Evolutionary conservation across 2,888 invertebrate genomes (phyloP).

Genomic region (Lasioglossum oenotherae): DNA sequence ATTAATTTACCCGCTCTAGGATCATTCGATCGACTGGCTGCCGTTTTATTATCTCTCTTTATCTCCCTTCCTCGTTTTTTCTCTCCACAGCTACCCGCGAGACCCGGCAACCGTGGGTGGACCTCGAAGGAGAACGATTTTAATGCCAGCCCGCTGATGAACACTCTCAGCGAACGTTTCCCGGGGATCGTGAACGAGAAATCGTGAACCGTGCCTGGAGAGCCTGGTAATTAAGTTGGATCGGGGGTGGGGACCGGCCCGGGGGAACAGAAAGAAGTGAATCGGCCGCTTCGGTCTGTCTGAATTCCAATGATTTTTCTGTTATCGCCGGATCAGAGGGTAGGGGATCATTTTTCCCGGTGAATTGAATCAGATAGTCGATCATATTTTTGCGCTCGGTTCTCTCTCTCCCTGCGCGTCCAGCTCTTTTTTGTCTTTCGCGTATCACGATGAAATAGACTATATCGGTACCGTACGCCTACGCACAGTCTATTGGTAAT

Average conservation of each 20-base stretch:
- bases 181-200: conserved; percentile 34
- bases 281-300: conserved; percentile 14
- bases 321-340: conserved; percentile 12
- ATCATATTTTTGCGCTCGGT: background rate
- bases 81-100: background rate
- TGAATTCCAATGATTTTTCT: conserved; percentile 25
- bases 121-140: conserved; percentile 24
- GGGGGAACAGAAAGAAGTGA: background rate
- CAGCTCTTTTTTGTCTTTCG: background rate
- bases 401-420: background rate
- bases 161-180: conserved; percentile 25
- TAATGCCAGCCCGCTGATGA: conserved; percentile 29
- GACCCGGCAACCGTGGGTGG: background rate
- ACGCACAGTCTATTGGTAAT: background rate
- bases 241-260: conserved; percentile 6
- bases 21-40: background rate
- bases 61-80: background rate
- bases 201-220: conserved; percentile 30
- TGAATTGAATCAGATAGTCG: conserved; percentile 3
- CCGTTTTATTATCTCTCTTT: background rate
- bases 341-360: conserved; percentile 3
- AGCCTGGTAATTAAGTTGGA: conserved; percentile 46
- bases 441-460: background rate
- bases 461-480: background rate
- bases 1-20: conserved; percentile 42